Evolutionary conservation across 2,113 vertebrate species (phyloP), one percentile per base, ranked within the genome.

Genomic region (Sprattus sprattus): DNA sequence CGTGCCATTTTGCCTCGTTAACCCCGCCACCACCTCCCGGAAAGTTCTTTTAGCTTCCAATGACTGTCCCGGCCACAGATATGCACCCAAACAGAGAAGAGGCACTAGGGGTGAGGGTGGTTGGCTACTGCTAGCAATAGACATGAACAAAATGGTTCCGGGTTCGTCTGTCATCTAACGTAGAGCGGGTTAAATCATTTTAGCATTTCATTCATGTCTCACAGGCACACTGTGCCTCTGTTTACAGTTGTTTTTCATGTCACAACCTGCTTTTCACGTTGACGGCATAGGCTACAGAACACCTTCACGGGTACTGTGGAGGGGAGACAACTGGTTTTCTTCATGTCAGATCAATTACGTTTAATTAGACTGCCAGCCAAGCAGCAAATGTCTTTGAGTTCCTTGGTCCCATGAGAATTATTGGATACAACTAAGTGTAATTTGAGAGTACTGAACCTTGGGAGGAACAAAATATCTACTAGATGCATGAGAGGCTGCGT

Each of bases 281-380:
- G 64, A 32, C 25, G 32, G 10, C 64, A 71, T 32, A 13, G 64
- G 25, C n/a, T 71, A 15, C n/a, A 28, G n/a, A 8, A 32, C 25
- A 71, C 64, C 64, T 28, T 15, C 64, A n/a, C 57, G 7, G 57
- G 57, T 22, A 64, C 20, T 8, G 52, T 22, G n/a, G 57, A 25
- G 57, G 25, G 64, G 25, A 9, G 64, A 64, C 25, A 32, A 10
- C 64, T 71, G 64, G n/a, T 32, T 71, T 71, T 71, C 64, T 71
- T 71, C 28, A 4, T 32, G 10, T 7, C 25, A 71, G 64, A 25
- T 71, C 64, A 71, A 71, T 71, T 71, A 71, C 64, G n/a, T 71
- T 71, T 71, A 71, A 71, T 71, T 71, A 71, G n/a, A 71, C 64
- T 71, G 64, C 10, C 64, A 13, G 57, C 57, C 57, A 71, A 13